phyloP scores from a whole-genome alignment of 2,888 invertebrate species.

The Ctena decussata region DNA sequence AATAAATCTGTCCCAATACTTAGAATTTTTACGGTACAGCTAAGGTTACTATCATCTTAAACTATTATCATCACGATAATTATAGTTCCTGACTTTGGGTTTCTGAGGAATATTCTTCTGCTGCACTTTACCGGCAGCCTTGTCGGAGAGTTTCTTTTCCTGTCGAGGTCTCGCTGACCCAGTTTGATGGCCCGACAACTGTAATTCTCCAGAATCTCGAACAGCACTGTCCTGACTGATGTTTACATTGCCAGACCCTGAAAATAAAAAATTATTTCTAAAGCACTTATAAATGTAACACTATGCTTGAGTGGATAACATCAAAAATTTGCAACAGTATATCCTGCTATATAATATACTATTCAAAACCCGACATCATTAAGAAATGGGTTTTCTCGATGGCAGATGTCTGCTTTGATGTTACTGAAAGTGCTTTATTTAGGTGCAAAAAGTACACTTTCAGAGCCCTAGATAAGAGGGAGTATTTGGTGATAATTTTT shows the following conservation, averaged over 20 bases:
- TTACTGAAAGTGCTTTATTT: no score
- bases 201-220: constrained; percentile 11
- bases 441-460: no score
- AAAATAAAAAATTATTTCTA: neutral
- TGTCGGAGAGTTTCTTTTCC: constrained; percentile 60
- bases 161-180: constrained; percentile 34
- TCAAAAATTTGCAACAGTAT: neutral
- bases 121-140: constrained; percentile 52
- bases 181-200: constrained; percentile 40
- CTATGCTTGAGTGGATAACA: neutral
- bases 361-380: no score
- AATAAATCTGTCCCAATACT: no score
- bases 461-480: no score
- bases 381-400: no score
- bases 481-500: no score
- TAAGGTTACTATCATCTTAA: neutral
- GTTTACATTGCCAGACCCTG: neutral
- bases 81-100: constrained; percentile 78
- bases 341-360: no score
- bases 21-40: no score
- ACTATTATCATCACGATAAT: constrained; percentile 68
- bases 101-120: constrained; percentile 63
- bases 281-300: no score
- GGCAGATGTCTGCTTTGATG: no score
- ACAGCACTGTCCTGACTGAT: constrained; percentile 22